phyloP scores from a whole-genome alignment of 1,140 invertebrate species.

The Kradibia gibbosae region DNA sequence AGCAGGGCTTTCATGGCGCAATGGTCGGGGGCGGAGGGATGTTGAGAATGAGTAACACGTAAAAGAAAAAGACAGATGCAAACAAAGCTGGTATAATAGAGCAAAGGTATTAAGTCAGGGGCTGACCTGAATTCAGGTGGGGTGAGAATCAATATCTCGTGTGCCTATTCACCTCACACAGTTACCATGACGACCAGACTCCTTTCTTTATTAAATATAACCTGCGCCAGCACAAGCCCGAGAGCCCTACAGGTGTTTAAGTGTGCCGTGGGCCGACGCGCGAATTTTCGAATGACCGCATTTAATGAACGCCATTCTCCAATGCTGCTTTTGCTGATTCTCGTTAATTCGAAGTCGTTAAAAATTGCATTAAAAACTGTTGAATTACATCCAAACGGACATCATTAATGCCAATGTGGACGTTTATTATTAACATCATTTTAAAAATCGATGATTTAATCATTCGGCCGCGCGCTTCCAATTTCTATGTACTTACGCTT shows the following conservation, averaged over 20 bases:
- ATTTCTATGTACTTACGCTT: too few relatives aligned
- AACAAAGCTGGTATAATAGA: slow-evolving; percentile 51
- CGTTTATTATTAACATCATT: too few relatives aligned
- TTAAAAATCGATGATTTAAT: too few relatives aligned
- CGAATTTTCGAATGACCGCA: slow-evolving; percentile 5
- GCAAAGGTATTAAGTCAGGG: slow-evolving; percentile 71
- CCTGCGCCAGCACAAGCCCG: slow-evolving; percentile 54
- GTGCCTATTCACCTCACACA: slow-evolving; percentile 68
- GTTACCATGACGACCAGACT: slow-evolving; percentile 71
- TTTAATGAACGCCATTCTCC: neutral
- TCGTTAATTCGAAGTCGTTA: too few relatives aligned
- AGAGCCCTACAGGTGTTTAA: slow-evolving; percentile 35
- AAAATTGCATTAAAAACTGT: too few relatives aligned
- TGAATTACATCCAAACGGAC: too few relatives aligned
- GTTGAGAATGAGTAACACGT: neutral
- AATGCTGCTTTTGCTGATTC: neutral
- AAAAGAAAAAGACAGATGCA: slow-evolving; percentile 3
- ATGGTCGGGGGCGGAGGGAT: neutral
- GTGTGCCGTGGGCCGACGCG: neutral
- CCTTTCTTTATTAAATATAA: slow-evolving; percentile 72
- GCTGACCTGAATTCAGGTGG: slow-evolving; percentile 74
- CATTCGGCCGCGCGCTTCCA: too few relatives aligned
- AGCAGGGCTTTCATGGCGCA: neutral
- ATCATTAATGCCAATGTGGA: too few relatives aligned
- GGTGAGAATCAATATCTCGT: slow-evolving; percentile 69